phyloP scores from a whole-genome alignment of 37 sponge, comb jelly and placozoan genomes.

The Eunapius fragilis region DNA sequence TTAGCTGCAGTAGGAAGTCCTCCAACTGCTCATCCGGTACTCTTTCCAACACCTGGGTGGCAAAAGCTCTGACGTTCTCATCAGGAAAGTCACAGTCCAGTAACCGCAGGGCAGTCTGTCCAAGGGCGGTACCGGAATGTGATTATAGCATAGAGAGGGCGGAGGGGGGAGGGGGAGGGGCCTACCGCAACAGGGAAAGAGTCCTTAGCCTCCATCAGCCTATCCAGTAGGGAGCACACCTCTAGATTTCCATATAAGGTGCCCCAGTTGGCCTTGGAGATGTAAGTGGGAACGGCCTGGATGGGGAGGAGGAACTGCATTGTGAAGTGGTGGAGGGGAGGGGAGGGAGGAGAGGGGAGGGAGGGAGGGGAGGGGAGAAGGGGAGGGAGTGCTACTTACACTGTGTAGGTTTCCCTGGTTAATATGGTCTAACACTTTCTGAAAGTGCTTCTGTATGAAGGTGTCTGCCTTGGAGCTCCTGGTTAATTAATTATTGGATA shows the following conservation, averaged over 20 bases:
- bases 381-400: slow-evolving; percentile 11
- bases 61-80: slow-evolving; percentile 51
- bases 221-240: slow-evolving; percentile 51
- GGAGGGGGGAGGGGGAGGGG: too few species aligned
- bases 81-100: slow-evolving; percentile 54
- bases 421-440: slow-evolving; percentile 32
- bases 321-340: not conserved
- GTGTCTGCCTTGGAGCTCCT: too few species aligned
- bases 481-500: too few species aligned
- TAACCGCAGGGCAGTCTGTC: slow-evolving; percentile 6
- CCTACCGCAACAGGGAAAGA: slow-evolving; percentile 55
- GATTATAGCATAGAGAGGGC: too few species aligned
- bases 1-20: not conserved
- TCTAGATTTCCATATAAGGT: slow-evolving; percentile 47
- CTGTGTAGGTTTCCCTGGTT: slow-evolving; percentile 54
- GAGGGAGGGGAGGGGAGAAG: not conserved
- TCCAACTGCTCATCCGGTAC: slow-evolving; percentile 26
- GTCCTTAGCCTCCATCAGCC: slow-evolving; percentile 31
- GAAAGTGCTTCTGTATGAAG: too few species aligned
- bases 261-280: slow-evolving; percentile 68
- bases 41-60: slow-evolving; percentile 37
- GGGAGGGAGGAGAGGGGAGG: not conserved
- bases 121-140: too few species aligned
- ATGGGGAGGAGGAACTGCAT: not conserved
- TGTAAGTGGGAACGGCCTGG: slow-evolving; percentile 73